These are phyloP conservation scores for Sipha flava DNA, from an alignment of 1,140 invertebrate species.

Conservation along the genomic window DNA sequence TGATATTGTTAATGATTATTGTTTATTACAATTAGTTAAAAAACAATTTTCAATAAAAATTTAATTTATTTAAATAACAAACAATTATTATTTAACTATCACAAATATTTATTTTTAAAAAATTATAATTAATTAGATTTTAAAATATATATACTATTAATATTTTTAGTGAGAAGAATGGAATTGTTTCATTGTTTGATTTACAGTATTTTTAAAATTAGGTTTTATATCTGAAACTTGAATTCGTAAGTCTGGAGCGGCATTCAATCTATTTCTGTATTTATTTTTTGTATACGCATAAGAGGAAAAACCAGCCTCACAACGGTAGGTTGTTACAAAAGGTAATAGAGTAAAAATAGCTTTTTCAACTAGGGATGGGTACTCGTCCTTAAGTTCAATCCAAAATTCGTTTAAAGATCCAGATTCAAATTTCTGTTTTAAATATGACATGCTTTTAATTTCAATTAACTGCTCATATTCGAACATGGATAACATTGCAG, in stretches of 20 bases:
- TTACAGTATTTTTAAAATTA: neutral
- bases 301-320: neutral
- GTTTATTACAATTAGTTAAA: neutral
- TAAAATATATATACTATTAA: neutral
- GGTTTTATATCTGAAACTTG: slow-evolving; percentile 44
- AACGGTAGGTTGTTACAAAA: neutral
- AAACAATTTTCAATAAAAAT: neutral
- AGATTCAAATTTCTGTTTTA: neutral
- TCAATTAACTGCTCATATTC: neutral
- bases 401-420: neutral
- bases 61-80: neutral
- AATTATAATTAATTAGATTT: too few species aligned
- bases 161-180: neutral
- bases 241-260: neutral
- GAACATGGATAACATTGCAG: neutral
- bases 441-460: neutral
- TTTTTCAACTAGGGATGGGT: neutral
- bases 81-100: too few species aligned
- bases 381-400: neutral
- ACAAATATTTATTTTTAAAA: too few species aligned
- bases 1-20: neutral
- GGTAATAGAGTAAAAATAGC: neutral
- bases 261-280: neutral
- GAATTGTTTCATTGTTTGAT: neutral
- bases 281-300: neutral